These are phyloP conservation scores for Isurus oxyrinchus DNA, from an alignment of 2,113 vertebrate species.

Conservation along the genomic window DNA sequence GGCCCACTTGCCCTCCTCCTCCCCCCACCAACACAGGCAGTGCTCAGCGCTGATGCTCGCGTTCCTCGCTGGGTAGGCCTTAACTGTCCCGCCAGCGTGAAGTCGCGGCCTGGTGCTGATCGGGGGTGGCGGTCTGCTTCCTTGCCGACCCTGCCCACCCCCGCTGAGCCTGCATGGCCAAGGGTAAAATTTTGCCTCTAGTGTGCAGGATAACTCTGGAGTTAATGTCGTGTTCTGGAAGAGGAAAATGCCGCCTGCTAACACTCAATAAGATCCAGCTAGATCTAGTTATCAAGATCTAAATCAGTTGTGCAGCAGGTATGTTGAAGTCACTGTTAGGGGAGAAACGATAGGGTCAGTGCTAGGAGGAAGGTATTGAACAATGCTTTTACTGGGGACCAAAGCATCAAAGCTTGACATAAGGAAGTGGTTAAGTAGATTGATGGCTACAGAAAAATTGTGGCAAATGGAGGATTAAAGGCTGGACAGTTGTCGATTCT, in stretches of 20 bases:
- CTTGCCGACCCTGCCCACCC: too few relatives aligned
- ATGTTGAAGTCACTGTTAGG: neutral
- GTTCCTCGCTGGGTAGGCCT: too few relatives aligned
- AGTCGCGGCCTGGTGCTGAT: too few relatives aligned
- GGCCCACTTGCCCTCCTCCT: too few relatives aligned
- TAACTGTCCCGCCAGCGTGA: too few relatives aligned
- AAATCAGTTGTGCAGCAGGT: neutral
- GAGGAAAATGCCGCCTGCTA: neutral
- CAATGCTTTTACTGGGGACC: neutral
- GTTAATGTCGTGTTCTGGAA: neutral
- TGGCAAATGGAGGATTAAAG: neutral
- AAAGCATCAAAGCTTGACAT: neutral
- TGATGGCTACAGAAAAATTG: neutral
- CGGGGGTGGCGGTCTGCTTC: too few relatives aligned
- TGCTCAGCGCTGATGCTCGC: too few relatives aligned
- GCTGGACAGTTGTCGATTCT: too few relatives aligned
- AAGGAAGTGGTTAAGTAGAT: neutral
- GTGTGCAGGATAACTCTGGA: neutral
- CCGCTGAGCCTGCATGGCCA: too few relatives aligned
- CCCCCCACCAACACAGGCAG: too few relatives aligned
- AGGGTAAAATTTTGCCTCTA: too few relatives aligned
- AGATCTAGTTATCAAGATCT: neutral
- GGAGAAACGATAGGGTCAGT: neutral
- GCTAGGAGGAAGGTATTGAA: neutral
- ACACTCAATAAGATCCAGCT: neutral